Percentiles rank a stretch among this genome's conserved stretches.
phyloP scores from a whole-genome alignment of 2,888 invertebrate genomes.

The Trissolcus brochymenae region DNA sequence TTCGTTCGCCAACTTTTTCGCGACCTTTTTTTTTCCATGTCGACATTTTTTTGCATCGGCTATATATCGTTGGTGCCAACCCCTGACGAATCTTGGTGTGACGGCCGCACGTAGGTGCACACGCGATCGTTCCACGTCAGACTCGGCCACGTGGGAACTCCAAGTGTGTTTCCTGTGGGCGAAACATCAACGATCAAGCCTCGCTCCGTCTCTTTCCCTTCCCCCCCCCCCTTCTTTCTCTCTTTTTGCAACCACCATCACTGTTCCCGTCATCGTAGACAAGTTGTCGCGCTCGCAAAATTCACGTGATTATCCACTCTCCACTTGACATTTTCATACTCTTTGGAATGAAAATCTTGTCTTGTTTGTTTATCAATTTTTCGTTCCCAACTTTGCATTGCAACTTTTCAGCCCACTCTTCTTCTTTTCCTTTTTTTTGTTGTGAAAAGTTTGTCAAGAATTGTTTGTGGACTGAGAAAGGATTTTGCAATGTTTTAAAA shows the following conservation, averaged over 20 bases:
- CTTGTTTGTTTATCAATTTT: no score
- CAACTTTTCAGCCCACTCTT: no score
- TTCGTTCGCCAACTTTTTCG: not conserved
- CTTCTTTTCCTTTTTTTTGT: no score
- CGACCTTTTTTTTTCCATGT: not conserved
- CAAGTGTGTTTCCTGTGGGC: slow-evolving; percentile 67
- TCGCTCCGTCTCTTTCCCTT: slow-evolving; percentile 5
- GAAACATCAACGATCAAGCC: slow-evolving; percentile 60
- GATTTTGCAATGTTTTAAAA: no score
- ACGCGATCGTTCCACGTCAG: slow-evolving; percentile 67
- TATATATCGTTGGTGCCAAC: slow-evolving; percentile 58
- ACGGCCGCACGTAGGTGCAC: slow-evolving; percentile 71
- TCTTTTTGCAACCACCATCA: slow-evolving; percentile 29
- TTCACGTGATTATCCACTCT: slow-evolving; percentile 28
- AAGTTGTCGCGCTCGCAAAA: slow-evolving; percentile 43
- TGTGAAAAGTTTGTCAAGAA: no score
- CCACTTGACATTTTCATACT: not conserved
- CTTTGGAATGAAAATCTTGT: no score
- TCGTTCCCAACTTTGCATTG: no score
- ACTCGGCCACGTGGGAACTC: slow-evolving; percentile 72
- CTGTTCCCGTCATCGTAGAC: slow-evolving; percentile 50
- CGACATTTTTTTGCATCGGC: slow-evolving; percentile 6
- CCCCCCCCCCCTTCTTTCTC: not conserved
- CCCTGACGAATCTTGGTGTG: slow-evolving; percentile 72
- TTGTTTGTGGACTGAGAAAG: no score